Conservation (phyloP, 2,113 vertebrate genomes). For the Suricata suricatta region DNA sequence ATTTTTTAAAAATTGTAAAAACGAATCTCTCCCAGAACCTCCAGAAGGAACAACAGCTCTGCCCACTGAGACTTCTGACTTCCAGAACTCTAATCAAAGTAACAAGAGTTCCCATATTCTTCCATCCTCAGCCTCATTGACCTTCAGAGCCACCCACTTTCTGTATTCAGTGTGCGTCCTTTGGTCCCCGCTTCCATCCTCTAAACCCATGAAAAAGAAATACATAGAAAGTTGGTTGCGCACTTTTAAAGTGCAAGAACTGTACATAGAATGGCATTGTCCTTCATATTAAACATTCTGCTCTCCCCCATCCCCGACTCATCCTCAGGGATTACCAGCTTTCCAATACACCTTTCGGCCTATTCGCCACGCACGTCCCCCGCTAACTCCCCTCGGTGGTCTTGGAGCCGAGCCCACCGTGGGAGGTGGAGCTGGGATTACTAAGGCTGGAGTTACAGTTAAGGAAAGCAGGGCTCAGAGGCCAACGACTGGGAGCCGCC, state of each 20-base stretch:
- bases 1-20: not conserved
- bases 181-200: not conserved
- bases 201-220: not conserved
- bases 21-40: not conserved
- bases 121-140: not conserved
- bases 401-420: not conserved
- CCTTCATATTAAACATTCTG: not conserved
- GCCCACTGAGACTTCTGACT: not conserved
- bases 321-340: not conserved
- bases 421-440: slow-evolving; percentile 2
- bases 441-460: slow-evolving; percentile 15
- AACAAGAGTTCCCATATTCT: not conserved
- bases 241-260: not conserved
- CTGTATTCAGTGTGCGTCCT: not conserved
- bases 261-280: not conserved
- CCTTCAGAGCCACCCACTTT: not conserved
- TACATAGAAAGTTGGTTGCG: not conserved
- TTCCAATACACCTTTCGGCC: not conserved
- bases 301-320: not conserved
- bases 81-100: not conserved
- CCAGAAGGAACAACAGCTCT: not conserved
- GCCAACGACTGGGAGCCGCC: not conserved
- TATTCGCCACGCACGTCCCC: not conserved
- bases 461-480: slow-evolving; percentile 38
- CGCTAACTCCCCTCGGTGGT: not conserved